Evolutionary conservation across 2,888 invertebrate genomes (phyloP).

Genomic region (Hirtodrosophila cameraria): DNA sequence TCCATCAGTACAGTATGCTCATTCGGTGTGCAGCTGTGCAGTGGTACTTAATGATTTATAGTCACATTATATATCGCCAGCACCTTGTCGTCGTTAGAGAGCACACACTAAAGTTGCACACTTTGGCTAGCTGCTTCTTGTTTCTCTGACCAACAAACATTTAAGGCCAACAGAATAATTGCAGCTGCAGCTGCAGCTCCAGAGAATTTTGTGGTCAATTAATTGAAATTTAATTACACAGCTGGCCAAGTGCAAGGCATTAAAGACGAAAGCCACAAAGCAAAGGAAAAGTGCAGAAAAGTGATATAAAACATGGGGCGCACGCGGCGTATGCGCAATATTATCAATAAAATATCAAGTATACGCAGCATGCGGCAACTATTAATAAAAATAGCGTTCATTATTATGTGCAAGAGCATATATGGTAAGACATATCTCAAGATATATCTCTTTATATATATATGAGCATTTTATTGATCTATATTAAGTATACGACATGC

Average conservation of each 20-base stretch:
- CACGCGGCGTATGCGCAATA: slow-evolving; percentile 21
- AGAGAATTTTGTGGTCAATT: slow-evolving; percentile 41
- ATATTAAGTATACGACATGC: background rate
- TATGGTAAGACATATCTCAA: background rate
- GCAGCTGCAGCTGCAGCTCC: slow-evolving; percentile 6
- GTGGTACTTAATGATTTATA: slow-evolving; percentile 59
- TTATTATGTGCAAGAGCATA: background rate
- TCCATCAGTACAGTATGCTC: background rate
- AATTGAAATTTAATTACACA: slow-evolving; percentile 39
- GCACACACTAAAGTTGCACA: background rate
- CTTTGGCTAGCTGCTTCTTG: slow-evolving; percentile 9
- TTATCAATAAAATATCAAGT: slow-evolving; percentile 20
- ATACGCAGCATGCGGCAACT: slow-evolving; percentile 23
- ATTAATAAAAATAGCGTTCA: background rate
- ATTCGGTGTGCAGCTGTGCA: background rate
- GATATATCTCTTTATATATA: too few species aligned
- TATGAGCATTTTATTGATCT: too few species aligned
- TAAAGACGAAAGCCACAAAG: background rate
- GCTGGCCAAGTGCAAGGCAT: background rate
- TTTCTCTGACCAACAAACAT: slow-evolving; percentile 18
- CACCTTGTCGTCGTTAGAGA: background rate
- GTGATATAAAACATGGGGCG: slow-evolving; percentile 11
- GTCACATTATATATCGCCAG: slow-evolving; percentile 27
- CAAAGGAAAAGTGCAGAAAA: slow-evolving; percentile 3
- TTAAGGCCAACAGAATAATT: slow-evolving; percentile 6